phyloP scores from a whole-genome alignment of 2,888 invertebrate genomes.

The Lasius fuliginosus region DNA sequence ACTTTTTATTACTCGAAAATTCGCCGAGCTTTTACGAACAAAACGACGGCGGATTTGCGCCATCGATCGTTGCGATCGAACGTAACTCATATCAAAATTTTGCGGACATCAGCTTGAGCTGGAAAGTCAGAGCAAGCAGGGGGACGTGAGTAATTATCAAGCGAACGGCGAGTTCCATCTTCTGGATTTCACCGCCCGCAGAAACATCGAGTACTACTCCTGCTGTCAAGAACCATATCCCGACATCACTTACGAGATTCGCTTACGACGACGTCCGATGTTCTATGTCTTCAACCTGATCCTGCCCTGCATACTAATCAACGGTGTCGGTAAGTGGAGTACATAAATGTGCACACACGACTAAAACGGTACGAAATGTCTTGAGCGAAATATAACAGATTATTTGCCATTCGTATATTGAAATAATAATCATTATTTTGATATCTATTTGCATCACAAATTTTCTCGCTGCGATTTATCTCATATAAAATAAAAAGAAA shows the following conservation, averaged over 20 bases:
- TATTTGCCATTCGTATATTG: background rate
- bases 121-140: constrained; percentile 92
- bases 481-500: background rate
- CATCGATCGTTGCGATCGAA: background rate
- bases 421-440: constrained; percentile 3
- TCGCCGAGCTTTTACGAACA: background rate
- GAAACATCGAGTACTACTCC: constrained; percentile 92
- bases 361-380: background rate
- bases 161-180: constrained; percentile 97
- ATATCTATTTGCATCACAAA: background rate
- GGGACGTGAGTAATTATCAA: constrained; percentile 95
- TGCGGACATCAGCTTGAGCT: constrained; percentile 89
- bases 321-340: constrained; percentile 91
- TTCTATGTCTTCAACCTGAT: constrained; percentile 96
- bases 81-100: constrained; percentile 28
- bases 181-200: constrained; percentile 91
- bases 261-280: constrained; percentile 92
- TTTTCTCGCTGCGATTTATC: background rate
- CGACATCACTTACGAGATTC: constrained; percentile 94
- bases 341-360: constrained; percentile 2
- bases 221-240: constrained; percentile 95
- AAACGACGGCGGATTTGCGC: background rate
- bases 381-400: background rate
- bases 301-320: constrained; percentile 94
- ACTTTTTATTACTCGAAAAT: constrained; percentile 28